Evolutionary conservation across 2,888 invertebrate genomes (phyloP), one percentile per base, ranked within the genome.

Genomic region (Synergus umbraculus): DNA sequence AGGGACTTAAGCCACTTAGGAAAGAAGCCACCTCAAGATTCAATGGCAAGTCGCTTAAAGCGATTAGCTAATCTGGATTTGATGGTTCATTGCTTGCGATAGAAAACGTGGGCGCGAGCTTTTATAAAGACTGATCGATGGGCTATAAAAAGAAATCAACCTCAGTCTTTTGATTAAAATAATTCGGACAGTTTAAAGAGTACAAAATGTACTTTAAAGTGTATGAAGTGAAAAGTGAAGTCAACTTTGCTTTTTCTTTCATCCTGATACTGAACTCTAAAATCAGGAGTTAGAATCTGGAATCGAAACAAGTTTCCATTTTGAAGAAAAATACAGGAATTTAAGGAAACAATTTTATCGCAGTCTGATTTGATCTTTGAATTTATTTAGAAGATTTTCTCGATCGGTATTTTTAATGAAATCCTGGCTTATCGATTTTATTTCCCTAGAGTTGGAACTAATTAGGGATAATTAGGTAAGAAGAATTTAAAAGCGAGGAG

Each of bases 21-120:
- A 77, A 77, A 82, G 88, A 88, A 89, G 86, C 88, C 88, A 83
- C 79, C 79, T 76, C 80, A 79, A 78, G 79, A 85, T 85, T 85
- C 84, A 77, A 65, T 78, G 78, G 82, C 76, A 81, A 84, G 83
- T 49, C 83, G 69, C 84, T 81, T 87, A 87, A 88, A 84, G 78
- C 86, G 87, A 88, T 89, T 87, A 88, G 78, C 81, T 83, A 86
- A 87, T 85, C 84, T 81, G 82, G 84, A 86, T 86, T 88, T 85
- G 81, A 83, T 81, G 84, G 83, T 79, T 86, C 84, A 82, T 86
- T 85, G 85, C 76, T 67, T 79, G 65, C 83, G 83, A 81, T 83
- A 78, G 73, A 76, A 66, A 66, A 63, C 12, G 60, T 60, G 29
- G 60, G 60, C 60, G 60, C 60, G 29, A 77, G 41, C 37, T 41